Base-by-base conservation (phyloP, 2,888 invertebrate species). In the Endomychus coccineus region DNA sequence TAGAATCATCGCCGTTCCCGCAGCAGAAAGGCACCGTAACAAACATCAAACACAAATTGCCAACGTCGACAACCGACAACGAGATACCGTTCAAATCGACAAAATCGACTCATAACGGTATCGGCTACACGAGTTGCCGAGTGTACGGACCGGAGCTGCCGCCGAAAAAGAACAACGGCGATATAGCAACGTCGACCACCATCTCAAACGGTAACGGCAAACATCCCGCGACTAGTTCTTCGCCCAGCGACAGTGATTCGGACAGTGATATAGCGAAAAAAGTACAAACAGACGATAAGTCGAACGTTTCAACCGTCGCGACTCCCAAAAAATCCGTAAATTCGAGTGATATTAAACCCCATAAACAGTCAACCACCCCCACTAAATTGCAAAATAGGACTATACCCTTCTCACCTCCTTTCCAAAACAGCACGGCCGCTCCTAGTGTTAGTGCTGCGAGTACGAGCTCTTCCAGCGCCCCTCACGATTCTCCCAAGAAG, bases 121-220 rank as follows among this genome's bases (percentile, higher is more conserved):
- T 58, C 16, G 59, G 59, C 16, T 55, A 53, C 33, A 54, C 59
- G 3, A 60, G 56, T 41, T 50, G 49, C 29, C 61, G 56, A 46
- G 54, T 59, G n/a, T 65, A 66, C 43, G 62, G 64, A 23, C 62
- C 64, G 2, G 59, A 62, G 50, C 45, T 64, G 42, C 64, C 64
- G 3, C 59, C 61, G 2, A 49, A 50, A 12, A 43, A 43, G 12
- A 24, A 14, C 2, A 50, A 50, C 34, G 47, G 48, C 15, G 44
- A 39, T 10, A 45, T 45, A 7, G n/a, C n/a, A n/a, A n/a, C n/a
- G n/a, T 32, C 42, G 14, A 28, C 32, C 27, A 42, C 41, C 10
- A 45, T 39, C 21, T 9, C 11, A n/a, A 36, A 29, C 2, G 40
- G 40, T 23, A 51, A 46, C 27, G 48, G 49, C n/a, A 50, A 48